Evolutionary conservation across 2,113 vertebrate genomes (phyloP).

Genomic region (Phaetusa simplex): DNA sequence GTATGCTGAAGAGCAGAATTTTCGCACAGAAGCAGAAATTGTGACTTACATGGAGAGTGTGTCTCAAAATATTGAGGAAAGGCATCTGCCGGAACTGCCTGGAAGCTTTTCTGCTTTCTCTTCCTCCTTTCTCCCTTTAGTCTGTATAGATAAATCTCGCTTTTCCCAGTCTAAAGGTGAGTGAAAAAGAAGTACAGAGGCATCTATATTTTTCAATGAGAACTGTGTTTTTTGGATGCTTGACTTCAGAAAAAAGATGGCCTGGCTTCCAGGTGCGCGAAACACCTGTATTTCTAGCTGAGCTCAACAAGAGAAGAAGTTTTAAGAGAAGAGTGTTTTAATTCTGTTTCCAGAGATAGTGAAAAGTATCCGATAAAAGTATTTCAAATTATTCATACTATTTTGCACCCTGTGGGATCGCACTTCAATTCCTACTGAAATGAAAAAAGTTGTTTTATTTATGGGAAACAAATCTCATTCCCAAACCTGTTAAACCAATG

Average conservation of each 20-base stretch:
- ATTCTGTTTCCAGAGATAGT: background rate
- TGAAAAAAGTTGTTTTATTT: background rate
- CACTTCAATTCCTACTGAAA: background rate
- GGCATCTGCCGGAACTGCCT: background rate
- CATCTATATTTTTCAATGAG: background rate
- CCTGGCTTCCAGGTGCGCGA: background rate
- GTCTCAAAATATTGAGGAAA: background rate
- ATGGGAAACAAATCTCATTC: background rate
- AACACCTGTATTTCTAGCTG: background rate
- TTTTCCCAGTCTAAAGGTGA: background rate
- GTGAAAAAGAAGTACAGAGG: background rate
- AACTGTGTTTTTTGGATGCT: background rate
- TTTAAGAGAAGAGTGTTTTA: background rate
- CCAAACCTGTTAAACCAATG: background rate
- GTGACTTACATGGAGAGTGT: background rate
- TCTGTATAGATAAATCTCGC: background rate
- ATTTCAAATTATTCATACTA: background rate
- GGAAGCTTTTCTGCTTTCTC: background rate
- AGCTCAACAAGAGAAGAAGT: background rate
- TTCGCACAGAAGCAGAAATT: background rate
- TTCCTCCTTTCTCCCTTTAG: background rate
- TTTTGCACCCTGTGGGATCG: background rate
- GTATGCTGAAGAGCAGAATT: background rate
- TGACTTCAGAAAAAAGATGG: background rate
- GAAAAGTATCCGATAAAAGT: background rate